Evolutionary conservation across 2,888 invertebrate species (phyloP).

Genomic region (Heliconius erato): DNA sequence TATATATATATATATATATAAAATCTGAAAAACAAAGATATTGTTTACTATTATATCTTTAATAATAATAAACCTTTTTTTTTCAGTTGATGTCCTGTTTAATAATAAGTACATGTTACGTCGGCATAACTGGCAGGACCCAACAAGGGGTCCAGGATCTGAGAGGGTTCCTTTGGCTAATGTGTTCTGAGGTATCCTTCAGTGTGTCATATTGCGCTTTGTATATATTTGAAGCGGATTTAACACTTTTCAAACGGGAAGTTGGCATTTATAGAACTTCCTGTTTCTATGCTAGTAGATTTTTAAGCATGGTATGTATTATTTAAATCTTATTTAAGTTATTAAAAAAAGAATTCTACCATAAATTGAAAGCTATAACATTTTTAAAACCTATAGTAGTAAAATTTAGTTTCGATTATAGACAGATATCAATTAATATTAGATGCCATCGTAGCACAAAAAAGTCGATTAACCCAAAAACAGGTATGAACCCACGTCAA

Average conservation of each 20-base stretch:
- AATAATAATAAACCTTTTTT: neutral
- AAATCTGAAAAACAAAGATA: too few relatives aligned
- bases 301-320: slow-evolving; percentile 71
- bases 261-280: slow-evolving; percentile 76
- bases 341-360: too few relatives aligned
- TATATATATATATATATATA: too few relatives aligned
- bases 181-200: slow-evolving; percentile 82
- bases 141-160: slow-evolving; percentile 81
- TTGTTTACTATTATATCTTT: neutral
- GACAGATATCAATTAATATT: neutral
- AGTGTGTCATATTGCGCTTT: slow-evolving; percentile 78
- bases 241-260: slow-evolving; percentile 78
- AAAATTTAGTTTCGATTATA: too few relatives aligned
- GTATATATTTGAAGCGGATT: slow-evolving; percentile 74
- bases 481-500: too few relatives aligned
- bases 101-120: slow-evolving; percentile 75
- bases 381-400: too few relatives aligned
- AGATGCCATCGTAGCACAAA: neutral
- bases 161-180: slow-evolving; percentile 80
- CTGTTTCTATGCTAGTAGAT: slow-evolving; percentile 74
- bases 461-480: neutral
- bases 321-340: too few relatives aligned
- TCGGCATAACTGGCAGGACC: slow-evolving; percentile 74
- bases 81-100: slow-evolving; percentile 74
- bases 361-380: too few relatives aligned